Percentiles rank a stretch among this genome's conserved stretches.
Evolutionary conservation across 2,113 vertebrate genomes (phyloP).

Genomic region (Naja naja): DNA sequence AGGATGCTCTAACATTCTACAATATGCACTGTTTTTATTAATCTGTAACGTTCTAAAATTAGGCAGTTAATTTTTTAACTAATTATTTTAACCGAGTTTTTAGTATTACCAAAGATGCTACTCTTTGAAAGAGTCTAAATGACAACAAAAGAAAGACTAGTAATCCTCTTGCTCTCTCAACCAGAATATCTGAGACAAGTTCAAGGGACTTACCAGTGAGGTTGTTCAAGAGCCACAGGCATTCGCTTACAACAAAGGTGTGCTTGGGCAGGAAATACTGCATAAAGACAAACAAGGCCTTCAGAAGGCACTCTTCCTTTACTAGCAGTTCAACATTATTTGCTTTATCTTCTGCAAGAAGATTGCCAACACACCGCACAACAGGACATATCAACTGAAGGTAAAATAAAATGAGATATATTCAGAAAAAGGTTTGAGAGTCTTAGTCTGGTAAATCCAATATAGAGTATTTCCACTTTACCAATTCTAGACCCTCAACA

Average conservation of each 20-base stretch:
- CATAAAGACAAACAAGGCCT: conserved; percentile 80
- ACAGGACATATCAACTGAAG: conserved; percentile 86
- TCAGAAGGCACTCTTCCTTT: conserved; percentile 71
- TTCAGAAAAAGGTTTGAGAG: accelerated
- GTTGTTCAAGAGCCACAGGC: conserved; percentile 92
- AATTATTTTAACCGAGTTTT: neutral
- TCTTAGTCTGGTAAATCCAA: neutral
- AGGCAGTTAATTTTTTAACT: neutral
- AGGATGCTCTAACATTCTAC: neutral
- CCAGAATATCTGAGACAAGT: neutral
- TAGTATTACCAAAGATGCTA: neutral
- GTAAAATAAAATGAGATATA: neutral
- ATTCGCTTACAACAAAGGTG: conserved; percentile 79
- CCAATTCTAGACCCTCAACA: conserved; percentile 80
- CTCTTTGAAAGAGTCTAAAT: neutral
- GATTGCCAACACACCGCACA: conserved; percentile 86
- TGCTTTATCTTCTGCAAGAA: conserved; percentile 69
- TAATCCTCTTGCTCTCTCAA: neutral
- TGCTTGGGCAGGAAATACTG: conserved; percentile 74
- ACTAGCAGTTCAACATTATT: conserved; percentile 46
- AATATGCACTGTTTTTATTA: neutral
- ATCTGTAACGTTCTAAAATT: no score
- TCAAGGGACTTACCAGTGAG: conserved; percentile 80
- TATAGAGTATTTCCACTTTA: conserved; percentile 57
- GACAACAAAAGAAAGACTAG: neutral